Percentiles rank a stretch among this genome's conserved stretches.
phyloP scores from a whole-genome alignment of 2,113 vertebrate genomes.

The Thamnophis sirtalis region DNA sequence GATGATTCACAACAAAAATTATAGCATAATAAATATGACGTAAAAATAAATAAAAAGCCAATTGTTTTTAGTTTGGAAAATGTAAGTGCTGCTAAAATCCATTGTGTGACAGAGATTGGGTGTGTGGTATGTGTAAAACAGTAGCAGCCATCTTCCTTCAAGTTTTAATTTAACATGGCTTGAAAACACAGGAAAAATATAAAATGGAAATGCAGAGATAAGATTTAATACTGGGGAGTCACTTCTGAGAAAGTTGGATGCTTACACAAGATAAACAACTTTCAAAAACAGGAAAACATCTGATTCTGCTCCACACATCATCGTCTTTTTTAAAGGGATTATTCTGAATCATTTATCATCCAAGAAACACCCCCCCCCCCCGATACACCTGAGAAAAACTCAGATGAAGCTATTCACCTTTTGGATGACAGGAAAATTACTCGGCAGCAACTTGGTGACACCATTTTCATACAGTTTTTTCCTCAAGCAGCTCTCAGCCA shows the following conservation, averaged over 20 bases:
- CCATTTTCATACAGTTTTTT: conserved; percentile 85
- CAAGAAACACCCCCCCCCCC: background rate
- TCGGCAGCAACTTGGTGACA: conserved; percentile 78
- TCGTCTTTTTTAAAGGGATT: background rate
- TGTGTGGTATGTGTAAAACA: background rate
- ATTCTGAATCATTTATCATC: background rate
- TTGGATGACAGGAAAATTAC: conserved; percentile 79
- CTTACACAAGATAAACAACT: background rate
- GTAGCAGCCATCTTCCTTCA: background rate
- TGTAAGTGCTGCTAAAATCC: background rate
- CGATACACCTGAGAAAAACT: background rate
- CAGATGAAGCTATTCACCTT: conserved; percentile 70
- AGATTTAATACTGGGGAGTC: background rate
- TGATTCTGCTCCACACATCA: conserved; percentile 7
- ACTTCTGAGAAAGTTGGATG: background rate
- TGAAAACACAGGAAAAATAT: background rate
- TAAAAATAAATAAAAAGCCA: background rate
- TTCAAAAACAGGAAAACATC: background rate
- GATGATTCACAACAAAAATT: background rate
- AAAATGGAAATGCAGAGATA: background rate
- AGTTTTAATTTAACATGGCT: background rate
- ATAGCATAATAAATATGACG: background rate
- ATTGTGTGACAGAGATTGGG: background rate
- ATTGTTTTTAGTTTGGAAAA: background rate
- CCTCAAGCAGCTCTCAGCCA: conserved; percentile 73